Percentiles rank a stretch among this genome's conserved stretches.
Conservation (phyloP, 2,888 invertebrate genomes). For the Eubasilissa splendida region DNA sequence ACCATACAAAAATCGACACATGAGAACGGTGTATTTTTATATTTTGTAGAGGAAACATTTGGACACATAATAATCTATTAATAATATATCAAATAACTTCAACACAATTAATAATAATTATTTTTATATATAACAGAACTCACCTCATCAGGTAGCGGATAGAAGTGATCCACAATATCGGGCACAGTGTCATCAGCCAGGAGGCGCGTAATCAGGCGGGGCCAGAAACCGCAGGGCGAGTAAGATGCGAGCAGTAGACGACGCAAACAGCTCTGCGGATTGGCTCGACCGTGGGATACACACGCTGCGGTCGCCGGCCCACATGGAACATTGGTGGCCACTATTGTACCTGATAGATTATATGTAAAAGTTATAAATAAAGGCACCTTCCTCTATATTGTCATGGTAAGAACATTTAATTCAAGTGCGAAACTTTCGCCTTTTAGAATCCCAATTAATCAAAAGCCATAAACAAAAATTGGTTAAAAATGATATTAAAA, state of each 20-base stretch:
- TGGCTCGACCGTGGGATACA: constrained; percentile 47
- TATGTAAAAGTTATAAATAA: too few relatives aligned
- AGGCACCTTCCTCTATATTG: too few relatives aligned
- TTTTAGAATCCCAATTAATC: background rate
- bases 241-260: constrained; percentile 94
- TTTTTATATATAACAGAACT: constrained; percentile 44
- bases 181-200: constrained; percentile 90
- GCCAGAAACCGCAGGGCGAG: constrained; percentile 99
- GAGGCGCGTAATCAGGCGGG: constrained; percentile 91
- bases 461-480: too few relatives aligned
- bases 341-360: constrained; percentile 47
- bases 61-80: too few relatives aligned
- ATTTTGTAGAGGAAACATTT: too few relatives aligned
- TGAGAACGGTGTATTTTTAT: too few relatives aligned
- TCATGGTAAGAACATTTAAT: too few relatives aligned
- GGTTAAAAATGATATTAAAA: too few relatives aligned
- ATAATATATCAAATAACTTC: too few relatives aligned
- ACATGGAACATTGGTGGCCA: constrained; percentile 52
- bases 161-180: constrained; percentile 83
- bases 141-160: constrained; percentile 81
- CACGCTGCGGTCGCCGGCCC: constrained; percentile 63
- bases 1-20: too few relatives aligned
- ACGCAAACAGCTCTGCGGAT: constrained; percentile 72
- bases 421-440: too few relatives aligned
- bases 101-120: too few relatives aligned